Evolutionary conservation across 2,888 invertebrate genomes (phyloP), one percentile per base, ranked within the genome.

Genomic region (Aspidiotus destructor): DNA sequence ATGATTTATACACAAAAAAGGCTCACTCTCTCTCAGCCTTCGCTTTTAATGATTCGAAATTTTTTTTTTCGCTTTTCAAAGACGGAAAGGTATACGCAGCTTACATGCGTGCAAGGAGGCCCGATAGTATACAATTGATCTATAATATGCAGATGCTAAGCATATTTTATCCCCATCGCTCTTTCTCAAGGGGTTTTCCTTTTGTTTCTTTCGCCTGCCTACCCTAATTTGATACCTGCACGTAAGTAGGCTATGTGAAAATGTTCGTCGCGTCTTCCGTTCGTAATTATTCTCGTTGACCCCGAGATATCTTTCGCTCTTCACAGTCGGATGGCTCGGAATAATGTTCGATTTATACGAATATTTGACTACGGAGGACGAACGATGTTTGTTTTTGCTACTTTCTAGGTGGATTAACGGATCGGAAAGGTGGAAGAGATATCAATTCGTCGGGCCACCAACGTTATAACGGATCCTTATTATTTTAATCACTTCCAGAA

Each of bases 151-250:
- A 65, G 58, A 65, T 65, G 65, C 58, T 58, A 58, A 65, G 65
- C 65, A 65, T 65, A 65, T 58, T 58, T 65, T 65, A 65, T 17
- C 40, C 57, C 60, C 55, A 44, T 65, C 40, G 57, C 44, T 60
- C 48, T 65, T 28, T 58, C 65, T 65, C 65, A 65, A 65, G 65
- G 65, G 65, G 60, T 57, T 65, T 44, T 28, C 28, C 28, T 42
- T 65, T 65, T 57, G 57, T 65, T 65, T 57, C 57, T 65, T 57
- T 65, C 60, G 44, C 58, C 63, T 57, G 65, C 65, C 65, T 65
- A 65, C 65, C 65, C 65, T 65, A 65, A 65, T 65, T 65, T 65
- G 58, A 65, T 65, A 65, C 65, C 65, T 65, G 65, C 65, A 40
- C 28, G 10, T 48, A 44, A 58, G 58, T 58, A 40, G 16, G 42